phyloP scores from a whole-genome alignment of 2,888 invertebrate species.

The Lithophane ornitopus region DNA sequence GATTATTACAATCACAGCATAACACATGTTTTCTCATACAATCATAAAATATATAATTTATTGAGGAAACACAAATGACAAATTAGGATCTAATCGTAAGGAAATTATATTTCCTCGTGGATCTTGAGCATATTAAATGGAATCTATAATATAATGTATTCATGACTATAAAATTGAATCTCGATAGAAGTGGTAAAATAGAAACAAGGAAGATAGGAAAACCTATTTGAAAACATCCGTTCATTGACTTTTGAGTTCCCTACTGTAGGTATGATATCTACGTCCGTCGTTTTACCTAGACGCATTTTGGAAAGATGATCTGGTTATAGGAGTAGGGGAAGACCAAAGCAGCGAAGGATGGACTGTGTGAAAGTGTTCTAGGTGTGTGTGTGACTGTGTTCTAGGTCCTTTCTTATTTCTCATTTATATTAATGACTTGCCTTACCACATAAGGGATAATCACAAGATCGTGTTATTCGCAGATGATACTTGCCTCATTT shows the following conservation, averaged over 20 bases:
- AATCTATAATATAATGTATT: constrained; percentile 42
- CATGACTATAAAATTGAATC: constrained; percentile 31
- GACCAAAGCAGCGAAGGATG: neutral
- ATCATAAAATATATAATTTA: constrained; percentile 40
- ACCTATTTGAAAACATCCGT: constrained; percentile 19
- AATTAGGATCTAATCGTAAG: constrained; percentile 45
- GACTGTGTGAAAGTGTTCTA: no score
- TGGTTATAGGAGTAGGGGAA: neutral
- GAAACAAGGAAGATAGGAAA: constrained; percentile 45
- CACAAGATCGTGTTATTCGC: no score
- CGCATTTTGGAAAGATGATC: neutral
- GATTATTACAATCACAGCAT: neutral
- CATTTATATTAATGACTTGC: no score
- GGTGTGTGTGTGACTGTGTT: no score
- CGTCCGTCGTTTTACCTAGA: neutral
- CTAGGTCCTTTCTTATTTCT: no score
- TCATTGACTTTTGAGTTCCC: neutral
- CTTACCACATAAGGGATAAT: no score
- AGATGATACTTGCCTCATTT: no score
- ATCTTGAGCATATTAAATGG: constrained; percentile 59
- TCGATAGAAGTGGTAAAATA: constrained; percentile 14
- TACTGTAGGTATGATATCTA: neutral
- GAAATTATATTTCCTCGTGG: constrained; percentile 54
- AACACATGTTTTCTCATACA: constrained; percentile 16
- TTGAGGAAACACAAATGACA: constrained; percentile 55